Evolutionary conservation across 92 coral and sea anemone species (phyloP).

Genomic region (Siderastrea siderea): DNA sequence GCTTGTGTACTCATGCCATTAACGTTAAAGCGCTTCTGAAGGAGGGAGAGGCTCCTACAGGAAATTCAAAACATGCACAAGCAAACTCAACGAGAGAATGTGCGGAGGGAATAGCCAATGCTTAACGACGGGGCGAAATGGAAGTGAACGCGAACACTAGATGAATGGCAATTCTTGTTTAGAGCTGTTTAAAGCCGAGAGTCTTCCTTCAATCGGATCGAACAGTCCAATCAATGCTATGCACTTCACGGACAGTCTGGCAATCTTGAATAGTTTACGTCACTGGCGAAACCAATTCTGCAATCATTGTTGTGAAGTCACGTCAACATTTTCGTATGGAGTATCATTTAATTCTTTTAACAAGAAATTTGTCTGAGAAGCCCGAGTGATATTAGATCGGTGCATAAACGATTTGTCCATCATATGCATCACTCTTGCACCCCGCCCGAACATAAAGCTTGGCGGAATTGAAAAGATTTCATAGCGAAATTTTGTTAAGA

Average conservation of each 20-base stretch:
- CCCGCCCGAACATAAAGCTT: background rate
- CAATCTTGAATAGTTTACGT: background rate
- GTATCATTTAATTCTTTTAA: background rate
- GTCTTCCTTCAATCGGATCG: background rate
- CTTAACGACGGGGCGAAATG: background rate
- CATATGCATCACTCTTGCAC: background rate
- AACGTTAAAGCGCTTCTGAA: conserved; percentile 9
- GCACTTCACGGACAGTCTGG: background rate
- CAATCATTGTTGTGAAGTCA: background rate
- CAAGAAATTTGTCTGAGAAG: background rate
- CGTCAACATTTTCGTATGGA: background rate
- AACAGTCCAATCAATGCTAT: background rate
- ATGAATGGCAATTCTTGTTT: background rate
- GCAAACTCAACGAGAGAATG: background rate
- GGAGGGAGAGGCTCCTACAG: conserved; percentile 1
- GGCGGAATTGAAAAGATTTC: background rate
- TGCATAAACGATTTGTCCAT: background rate
- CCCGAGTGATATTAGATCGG: background rate
- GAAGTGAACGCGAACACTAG: background rate
- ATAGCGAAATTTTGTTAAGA: background rate
- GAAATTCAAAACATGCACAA: conserved; percentile 18
- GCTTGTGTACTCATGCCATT: conserved; percentile 38
- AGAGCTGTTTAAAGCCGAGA: background rate
- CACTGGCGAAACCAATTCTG: background rate
- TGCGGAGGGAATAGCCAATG: background rate